These are phyloP conservation scores for Gorsachius goisagi DNA, from an alignment of 2,113 vertebrate genomes.

Conservation along the genomic window DNA sequence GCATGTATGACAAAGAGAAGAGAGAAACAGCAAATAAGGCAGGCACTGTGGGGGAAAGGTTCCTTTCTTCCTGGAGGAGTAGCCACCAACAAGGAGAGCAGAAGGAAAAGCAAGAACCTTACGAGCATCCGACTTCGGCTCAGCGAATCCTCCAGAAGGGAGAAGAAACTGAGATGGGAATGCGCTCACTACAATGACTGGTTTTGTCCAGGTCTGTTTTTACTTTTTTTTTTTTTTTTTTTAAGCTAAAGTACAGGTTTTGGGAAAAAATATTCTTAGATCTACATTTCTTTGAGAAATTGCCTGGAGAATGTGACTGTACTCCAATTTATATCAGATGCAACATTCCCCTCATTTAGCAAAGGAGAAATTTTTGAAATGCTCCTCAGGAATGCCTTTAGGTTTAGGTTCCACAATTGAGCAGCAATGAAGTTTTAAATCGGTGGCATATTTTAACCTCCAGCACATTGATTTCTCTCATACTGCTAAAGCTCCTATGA, in stretches of 20 bases:
- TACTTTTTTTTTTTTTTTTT: too few relatives aligned
- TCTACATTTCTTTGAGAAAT: neutral
- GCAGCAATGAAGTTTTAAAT: neutral
- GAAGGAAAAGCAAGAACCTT: neutral
- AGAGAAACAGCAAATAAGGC: neutral
- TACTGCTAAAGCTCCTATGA: neutral
- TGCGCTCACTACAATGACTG: accelerated
- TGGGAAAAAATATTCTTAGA: neutral
- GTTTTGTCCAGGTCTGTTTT: neutral
- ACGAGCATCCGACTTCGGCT: neutral
- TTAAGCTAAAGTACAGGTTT: neutral
- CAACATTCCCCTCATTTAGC: neutral
- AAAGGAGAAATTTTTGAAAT: neutral
- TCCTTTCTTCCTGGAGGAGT: neutral
- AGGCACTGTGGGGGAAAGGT: neutral
- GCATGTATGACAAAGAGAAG: accelerated
- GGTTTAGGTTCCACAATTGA: neutral
- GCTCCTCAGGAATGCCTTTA: neutral
- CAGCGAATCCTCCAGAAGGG: neutral
- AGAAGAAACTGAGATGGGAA: neutral
- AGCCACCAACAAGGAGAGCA: neutral
- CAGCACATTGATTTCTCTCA: neutral
- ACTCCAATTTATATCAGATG: neutral
- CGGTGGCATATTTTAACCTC: neutral
- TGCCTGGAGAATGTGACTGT: neutral